phyloP scores from a whole-genome alignment of 2,113 vertebrate genomes.

The Xenopus laevis region DNA sequence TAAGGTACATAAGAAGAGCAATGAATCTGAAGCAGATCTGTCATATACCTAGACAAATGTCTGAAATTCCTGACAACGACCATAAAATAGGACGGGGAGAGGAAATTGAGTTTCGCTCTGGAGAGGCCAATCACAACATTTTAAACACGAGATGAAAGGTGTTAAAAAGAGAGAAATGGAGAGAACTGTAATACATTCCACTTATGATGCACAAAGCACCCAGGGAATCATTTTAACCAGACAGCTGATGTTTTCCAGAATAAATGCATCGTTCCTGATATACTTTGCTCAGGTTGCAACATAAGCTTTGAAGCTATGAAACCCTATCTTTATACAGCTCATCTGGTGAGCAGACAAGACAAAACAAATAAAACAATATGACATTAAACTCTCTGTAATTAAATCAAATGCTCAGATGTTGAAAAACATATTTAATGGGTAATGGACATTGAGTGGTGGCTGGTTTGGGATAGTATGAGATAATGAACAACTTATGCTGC shows the following conservation, averaged over 20 bases:
- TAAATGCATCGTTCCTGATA: constrained; percentile 30
- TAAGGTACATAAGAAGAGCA: constrained; percentile 67
- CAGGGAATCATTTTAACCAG: constrained; percentile 40
- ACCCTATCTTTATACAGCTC: constrained; percentile 13
- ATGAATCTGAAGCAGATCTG: constrained; percentile 68
- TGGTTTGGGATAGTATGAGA: background rate
- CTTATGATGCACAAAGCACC: constrained; percentile 41
- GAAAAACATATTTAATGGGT: background rate
- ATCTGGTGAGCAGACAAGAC: constrained; percentile 34
- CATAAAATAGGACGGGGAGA: constrained; percentile 62
- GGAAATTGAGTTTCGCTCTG: constrained; percentile 55
- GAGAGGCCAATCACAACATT: constrained; percentile 59
- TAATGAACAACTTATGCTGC: background rate
- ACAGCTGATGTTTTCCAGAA: constrained; percentile 39
- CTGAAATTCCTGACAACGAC: constrained; percentile 61
- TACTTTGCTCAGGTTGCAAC: constrained; percentile 30
- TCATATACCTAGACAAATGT: constrained; percentile 61
- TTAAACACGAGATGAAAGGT: constrained; percentile 52
- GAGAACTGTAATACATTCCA: constrained; percentile 41
- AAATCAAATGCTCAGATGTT: background rate
- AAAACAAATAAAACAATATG: constrained; percentile 14
- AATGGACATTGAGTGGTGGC: background rate
- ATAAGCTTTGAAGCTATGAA: constrained; percentile 16
- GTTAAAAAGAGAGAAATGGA: constrained; percentile 44
- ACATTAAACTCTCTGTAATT: constrained; percentile 9